These are phyloP conservation scores for Pseudomyrmex concolor DNA, from an alignment of 1,140 invertebrate genomes.

Conservation along the genomic window DNA sequence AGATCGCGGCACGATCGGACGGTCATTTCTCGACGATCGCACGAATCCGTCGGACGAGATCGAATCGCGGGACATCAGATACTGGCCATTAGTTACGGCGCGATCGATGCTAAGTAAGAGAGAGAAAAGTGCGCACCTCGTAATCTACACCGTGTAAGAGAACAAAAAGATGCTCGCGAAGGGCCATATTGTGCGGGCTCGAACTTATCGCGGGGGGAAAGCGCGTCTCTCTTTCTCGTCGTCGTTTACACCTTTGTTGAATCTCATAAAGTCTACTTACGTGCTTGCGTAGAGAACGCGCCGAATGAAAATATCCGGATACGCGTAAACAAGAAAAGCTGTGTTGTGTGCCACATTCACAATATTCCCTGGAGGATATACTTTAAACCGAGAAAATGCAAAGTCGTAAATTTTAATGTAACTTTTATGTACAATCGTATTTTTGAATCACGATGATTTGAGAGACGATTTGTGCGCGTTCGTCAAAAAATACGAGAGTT, in stretches of 20 bases:
- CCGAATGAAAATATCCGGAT: neutral
- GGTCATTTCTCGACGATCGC: slow-evolving; percentile 27
- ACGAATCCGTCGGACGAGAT: slow-evolving; percentile 56
- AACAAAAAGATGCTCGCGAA: slow-evolving; percentile 13
- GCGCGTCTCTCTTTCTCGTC: no score
- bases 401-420: no score
- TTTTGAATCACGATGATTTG: no score
- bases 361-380: no score
- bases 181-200: slow-evolving; percentile 12
- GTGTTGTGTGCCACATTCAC: no score
- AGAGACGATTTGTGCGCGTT: no score
- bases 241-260: neutral
- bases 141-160: slow-evolving; percentile 17
- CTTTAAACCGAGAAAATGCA: no score
- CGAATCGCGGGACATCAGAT: slow-evolving; percentile 63
- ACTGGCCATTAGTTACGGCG: slow-evolving; percentile 58
- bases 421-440: no score
- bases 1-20: slow-evolving; percentile 53
- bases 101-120: slow-evolving; percentile 11
- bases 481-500: no score
- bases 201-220: neutral
- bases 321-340: neutral
- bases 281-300: neutral
- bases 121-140: neutral
- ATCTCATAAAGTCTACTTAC: neutral